These are phyloP conservation scores for Eugnorisma glareosa DNA, from an alignment of 2,888 invertebrate species.

Conservation along the genomic window DNA sequence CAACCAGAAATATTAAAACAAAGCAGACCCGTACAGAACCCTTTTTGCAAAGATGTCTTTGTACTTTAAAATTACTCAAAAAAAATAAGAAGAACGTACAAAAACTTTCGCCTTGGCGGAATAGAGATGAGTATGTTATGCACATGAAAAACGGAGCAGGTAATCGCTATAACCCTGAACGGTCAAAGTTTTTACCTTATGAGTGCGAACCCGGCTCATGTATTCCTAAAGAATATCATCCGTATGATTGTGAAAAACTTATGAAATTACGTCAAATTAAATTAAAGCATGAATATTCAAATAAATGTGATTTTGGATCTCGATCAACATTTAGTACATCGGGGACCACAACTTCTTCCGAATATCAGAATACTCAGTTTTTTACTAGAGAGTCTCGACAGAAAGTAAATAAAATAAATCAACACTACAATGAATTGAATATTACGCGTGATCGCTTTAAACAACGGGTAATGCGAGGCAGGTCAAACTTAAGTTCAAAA, in stretches of 20 bases:
- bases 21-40: constrained; percentile 45
- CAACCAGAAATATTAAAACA: constrained; percentile 8
- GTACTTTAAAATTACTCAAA: constrained; percentile 51
- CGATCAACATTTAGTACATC: constrained; percentile 26
- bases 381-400: neutral
- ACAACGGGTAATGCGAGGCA: constrained; percentile 26
- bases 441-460: constrained; percentile 12
- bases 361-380: constrained; percentile 10
- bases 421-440: neutral
- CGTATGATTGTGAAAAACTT: constrained; percentile 7
- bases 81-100: constrained; percentile 50
- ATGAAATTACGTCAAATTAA: constrained; percentile 7
- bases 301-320: constrained; percentile 2
- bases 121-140: constrained; percentile 28
- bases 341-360: constrained; percentile 2
- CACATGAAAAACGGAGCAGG: constrained; percentile 46
- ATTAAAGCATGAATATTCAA: constrained; percentile 24
- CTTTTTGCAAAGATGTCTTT: constrained; percentile 55
- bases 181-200: constrained; percentile 43
- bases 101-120: constrained; percentile 6
- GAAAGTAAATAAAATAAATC: neutral
- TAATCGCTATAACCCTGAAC: constrained; percentile 13
- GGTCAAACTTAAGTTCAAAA: constrained; percentile 41
- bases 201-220: constrained; percentile 51
- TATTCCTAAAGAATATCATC: constrained; percentile 22